Evolutionary conservation across 92 coral and sea anemone genomes (phyloP).

Genomic region (Phymanthus crucifer): DNA sequence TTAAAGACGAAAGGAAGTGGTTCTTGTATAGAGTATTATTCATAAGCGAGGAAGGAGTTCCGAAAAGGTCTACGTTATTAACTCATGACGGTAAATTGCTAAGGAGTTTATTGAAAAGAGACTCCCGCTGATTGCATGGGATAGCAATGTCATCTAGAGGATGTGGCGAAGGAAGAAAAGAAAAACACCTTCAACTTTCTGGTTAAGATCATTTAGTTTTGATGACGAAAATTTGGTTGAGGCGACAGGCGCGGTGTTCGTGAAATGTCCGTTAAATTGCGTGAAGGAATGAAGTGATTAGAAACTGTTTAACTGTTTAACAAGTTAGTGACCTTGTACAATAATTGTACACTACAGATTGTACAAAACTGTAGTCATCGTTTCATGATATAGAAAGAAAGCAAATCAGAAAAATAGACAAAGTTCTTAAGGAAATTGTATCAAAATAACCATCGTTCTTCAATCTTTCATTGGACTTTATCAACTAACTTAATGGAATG

Average conservation of each 20-base stretch:
- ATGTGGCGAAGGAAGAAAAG: background rate
- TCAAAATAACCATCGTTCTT: background rate
- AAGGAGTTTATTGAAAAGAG: background rate
- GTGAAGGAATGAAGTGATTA: slow-evolving; percentile 5
- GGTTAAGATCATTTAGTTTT: background rate
- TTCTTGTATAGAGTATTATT: background rate
- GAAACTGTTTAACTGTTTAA: background rate
- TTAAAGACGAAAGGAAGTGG: background rate
- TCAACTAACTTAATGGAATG: background rate
- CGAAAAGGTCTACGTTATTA: background rate
- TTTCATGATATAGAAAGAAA: background rate
- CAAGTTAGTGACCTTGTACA: background rate
- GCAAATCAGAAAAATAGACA: background rate
- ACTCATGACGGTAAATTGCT: background rate
- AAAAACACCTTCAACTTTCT: slow-evolving; percentile 2
- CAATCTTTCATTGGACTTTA: background rate
- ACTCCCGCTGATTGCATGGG: background rate
- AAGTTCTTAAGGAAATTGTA: background rate
- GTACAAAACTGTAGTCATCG: background rate
- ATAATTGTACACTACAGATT: background rate
- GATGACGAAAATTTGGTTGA: background rate
- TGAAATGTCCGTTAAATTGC: slow-evolving; percentile 21
- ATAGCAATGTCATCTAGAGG: background rate
- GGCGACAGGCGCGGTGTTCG: slow-evolving; percentile 20
- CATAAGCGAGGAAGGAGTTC: background rate